These are phyloP conservation scores for Trichopoda pennipes DNA, from an alignment of 2,888 invertebrate genomes.

Conservation along the genomic window DNA sequence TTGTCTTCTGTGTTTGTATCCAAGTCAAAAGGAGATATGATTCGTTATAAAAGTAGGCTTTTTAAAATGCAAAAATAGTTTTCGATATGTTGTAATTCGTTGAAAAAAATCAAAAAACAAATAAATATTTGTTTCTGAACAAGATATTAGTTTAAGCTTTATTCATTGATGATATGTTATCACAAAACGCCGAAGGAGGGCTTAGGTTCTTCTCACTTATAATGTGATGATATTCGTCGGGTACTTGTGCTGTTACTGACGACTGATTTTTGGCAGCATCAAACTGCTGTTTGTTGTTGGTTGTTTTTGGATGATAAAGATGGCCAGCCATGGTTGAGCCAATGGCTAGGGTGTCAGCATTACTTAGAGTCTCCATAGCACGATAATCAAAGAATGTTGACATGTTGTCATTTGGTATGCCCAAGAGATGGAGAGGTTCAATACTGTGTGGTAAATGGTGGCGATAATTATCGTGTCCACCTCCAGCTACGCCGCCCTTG, in stretches of 20 bases:
- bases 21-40: constrained; percentile 28
- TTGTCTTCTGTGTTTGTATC: not conserved
- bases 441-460: constrained; percentile 75
- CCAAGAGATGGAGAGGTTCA: constrained; percentile 76
- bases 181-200: constrained; percentile 82
- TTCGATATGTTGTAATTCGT: constrained; percentile 37
- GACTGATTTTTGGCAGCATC: constrained; percentile 26
- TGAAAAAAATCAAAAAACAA: not conserved
- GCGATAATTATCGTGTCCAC: constrained; percentile 70
- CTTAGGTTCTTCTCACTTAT: constrained; percentile 77
- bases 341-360: constrained; percentile 77
- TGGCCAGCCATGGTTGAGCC: constrained; percentile 75
- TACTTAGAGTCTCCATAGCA: constrained; percentile 77
- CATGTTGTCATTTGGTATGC: constrained; percentile 72
- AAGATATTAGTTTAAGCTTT: constrained; percentile 55
- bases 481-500: constrained; percentile 43
- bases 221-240: constrained; percentile 74
- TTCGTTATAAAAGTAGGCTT: not conserved
- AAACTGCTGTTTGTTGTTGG: constrained; percentile 55
- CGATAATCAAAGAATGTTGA: constrained; percentile 76
- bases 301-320: constrained; percentile 69
- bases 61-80: constrained; percentile 18
- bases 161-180: constrained; percentile 72
- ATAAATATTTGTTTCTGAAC: not conserved
- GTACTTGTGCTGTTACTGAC: constrained; percentile 37